Percentiles rank a stretch among this genome's conserved stretches.
Conservation (phyloP, 2,888 invertebrate genomes). For the Hydrotaea diabolus region DNA sequence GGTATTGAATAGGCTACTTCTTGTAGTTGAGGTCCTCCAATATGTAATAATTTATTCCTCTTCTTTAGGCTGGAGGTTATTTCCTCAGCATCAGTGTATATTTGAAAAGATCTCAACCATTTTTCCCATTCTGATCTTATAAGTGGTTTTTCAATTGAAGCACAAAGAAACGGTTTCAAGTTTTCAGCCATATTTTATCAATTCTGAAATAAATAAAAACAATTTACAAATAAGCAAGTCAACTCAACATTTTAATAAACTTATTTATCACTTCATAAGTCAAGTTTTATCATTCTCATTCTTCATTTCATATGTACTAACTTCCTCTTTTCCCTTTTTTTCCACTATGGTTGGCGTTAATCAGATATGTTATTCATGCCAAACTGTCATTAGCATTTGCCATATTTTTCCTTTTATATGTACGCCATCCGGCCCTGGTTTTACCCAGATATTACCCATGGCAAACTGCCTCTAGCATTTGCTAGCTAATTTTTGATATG, state of each 20-base stretch:
- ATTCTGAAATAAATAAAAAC: constrained; percentile 11
- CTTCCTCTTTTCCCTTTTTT: neutral
- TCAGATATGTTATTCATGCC: too few relatives aligned
- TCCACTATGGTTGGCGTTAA: neutral
- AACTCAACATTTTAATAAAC: constrained; percentile 9
- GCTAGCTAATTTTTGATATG: constrained; percentile 2
- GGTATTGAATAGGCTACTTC: constrained; percentile 54
- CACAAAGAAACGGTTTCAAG: constrained; percentile 53
- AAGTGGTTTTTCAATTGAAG: constrained; percentile 47
- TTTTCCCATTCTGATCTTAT: constrained; percentile 52
- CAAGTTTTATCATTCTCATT: neutral
- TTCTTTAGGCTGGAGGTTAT: constrained; percentile 51
- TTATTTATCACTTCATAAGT: neutral
- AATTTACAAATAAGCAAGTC: constrained; percentile 3
- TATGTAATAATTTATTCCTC: constrained; percentile 39
- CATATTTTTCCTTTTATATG: constrained; percentile 2
- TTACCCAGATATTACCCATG: constrained; percentile 6
- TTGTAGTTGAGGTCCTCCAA: constrained; percentile 43
- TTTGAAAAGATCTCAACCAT: constrained; percentile 46
- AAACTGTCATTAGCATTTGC: too few relatives aligned
- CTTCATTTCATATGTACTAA: constrained; percentile 7
- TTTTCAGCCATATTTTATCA: constrained; percentile 30
- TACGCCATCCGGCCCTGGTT: constrained; percentile 14
- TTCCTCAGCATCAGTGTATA: constrained; percentile 46
- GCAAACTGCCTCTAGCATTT: constrained; percentile 25